These are phyloP conservation scores for Rhodinocichla rosea DNA, from an alignment of 2,113 vertebrate genomes.

Conservation along the genomic window DNA sequence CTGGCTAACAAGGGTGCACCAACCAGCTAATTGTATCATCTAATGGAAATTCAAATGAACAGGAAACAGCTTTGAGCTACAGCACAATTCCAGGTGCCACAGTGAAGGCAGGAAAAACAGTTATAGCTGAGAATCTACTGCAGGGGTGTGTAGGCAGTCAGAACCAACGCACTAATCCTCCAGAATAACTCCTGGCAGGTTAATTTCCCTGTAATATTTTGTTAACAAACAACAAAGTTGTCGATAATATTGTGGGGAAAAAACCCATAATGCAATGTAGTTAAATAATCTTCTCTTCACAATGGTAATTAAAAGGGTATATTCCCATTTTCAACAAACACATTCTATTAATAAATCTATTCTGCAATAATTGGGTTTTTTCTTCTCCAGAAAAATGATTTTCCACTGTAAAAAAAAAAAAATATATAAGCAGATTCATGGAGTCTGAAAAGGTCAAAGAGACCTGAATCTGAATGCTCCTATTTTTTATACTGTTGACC, in stretches of 20 bases:
- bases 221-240: background rate
- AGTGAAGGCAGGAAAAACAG: background rate
- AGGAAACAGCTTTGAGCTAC: background rate
- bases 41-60: constrained; percentile 17
- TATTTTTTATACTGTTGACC: constrained; percentile 59
- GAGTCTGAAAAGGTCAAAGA: constrained; percentile 51
- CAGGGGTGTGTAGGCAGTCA: background rate
- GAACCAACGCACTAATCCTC: background rate
- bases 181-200: background rate
- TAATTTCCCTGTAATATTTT: background rate
- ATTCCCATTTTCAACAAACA: background rate
- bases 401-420: constrained; percentile 1
- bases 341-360: background rate
- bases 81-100: background rate
- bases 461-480: constrained; percentile 29
- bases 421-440: constrained; percentile 49
- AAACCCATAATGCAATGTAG: background rate
- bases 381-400: constrained; percentile 15
- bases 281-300: background rate
- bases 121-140: background rate
- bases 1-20: background rate
- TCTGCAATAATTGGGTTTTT: background rate
- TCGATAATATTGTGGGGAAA: background rate
- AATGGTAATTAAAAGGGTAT: constrained; percentile 3
- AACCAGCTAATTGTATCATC: background rate